Conservation (phyloP, 92 coral and sea anemone genomes). For the Porites divaricata region DNA sequence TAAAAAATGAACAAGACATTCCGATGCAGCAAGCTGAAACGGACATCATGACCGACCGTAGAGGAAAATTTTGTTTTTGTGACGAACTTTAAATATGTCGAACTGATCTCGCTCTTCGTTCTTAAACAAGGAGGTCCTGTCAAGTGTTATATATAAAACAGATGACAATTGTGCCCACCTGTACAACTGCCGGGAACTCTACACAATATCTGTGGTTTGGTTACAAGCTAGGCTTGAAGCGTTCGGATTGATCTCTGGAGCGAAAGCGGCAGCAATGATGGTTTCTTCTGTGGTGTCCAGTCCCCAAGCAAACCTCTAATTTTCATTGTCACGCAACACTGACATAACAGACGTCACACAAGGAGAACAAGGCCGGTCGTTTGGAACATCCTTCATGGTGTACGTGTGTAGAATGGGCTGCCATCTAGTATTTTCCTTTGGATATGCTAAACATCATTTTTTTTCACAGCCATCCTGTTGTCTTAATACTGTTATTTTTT, state of each 20-base stretch:
- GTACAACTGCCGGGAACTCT: neutral
- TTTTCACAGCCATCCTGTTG: too few species aligned
- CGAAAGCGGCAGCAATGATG: constrained; percentile 1
- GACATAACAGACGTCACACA: too few species aligned
- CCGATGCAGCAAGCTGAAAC: neutral
- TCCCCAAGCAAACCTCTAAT: neutral
- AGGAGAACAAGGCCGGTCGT: too few species aligned
- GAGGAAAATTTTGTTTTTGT: constrained; percentile 17
- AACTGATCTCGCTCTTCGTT: neutral
- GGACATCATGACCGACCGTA: neutral
- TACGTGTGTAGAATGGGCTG: too few species aligned
- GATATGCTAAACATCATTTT: too few species aligned
- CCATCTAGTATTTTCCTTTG: too few species aligned
- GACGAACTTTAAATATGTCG: neutral
- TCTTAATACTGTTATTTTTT: too few species aligned
- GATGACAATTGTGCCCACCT: constrained; percentile 14
- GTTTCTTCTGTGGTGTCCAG: neutral
- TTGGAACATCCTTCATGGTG: too few species aligned
- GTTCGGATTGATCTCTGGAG: neutral
- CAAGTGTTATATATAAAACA: neutral
- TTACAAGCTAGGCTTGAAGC: neutral
- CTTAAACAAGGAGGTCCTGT: neutral
- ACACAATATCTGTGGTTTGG: neutral
- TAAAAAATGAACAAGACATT: neutral
- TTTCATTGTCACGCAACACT: constrained; percentile 2